Evolutionary conservation across 2,888 invertebrate genomes (phyloP), one percentile per base, ranked within the genome.

Genomic region (Coenonympha glycerion): DNA sequence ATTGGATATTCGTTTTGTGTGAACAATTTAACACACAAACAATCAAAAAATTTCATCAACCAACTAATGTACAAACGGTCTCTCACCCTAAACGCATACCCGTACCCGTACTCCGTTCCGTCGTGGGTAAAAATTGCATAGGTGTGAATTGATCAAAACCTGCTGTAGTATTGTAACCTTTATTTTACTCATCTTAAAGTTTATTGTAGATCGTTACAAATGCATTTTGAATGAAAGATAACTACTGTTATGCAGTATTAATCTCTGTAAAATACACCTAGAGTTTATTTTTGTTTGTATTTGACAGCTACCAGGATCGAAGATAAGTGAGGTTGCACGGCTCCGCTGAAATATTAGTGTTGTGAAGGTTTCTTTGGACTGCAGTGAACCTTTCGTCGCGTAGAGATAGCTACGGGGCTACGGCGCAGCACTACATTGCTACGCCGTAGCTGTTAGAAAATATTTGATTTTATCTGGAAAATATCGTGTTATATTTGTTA

Each of bases 271-370:
- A 11, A 6, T 15, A 3, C 15, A 11, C 8, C 48, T 65, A 67
- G 57, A 53, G 67, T 62, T 59, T 55, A 55, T 45, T 61, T 64
- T 58, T 28, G 45, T 47, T 50, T 60, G 18, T 16, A 52, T 44
- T 60, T 59, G 64, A 65, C 70, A 69, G 26, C 3, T 28, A 68
- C 58, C 66, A 65, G 71, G 73, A 73, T 77, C 75, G 76, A 76
- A 79, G 77, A 77, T 79, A 79, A 79, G 76, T 73, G 71, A 76
- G 73, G 73, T 74, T 72, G 64, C 66, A 68, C 63, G 67, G 69
- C 66, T 72, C 69, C 68, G 63, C 68, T 79, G 74, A 81, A 77
- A 79, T 79, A 82, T 82, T 80, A 74, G 76, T 77, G 75, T 76
- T 75, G 71, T 72, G 71, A 72, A 68, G 76, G 72, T 76, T 76